phyloP scores from a whole-genome alignment of 2,888 invertebrate genomes.

The Polydesmus complanatus region DNA sequence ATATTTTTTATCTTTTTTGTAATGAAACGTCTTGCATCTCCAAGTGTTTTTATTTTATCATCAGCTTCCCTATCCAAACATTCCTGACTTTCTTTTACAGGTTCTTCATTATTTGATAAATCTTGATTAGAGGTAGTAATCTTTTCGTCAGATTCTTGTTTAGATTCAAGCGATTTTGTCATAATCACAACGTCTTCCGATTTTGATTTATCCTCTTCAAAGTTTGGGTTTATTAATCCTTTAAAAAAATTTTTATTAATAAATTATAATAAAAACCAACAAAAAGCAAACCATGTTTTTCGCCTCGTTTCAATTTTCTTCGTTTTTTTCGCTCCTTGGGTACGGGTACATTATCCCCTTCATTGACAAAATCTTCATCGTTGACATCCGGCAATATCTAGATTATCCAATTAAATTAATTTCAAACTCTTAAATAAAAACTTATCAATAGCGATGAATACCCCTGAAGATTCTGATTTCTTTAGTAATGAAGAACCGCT shows the following conservation, averaged over 20 bases:
- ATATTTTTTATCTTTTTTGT: too few relatives aligned
- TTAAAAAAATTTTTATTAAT: not conserved
- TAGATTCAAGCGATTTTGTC: too few relatives aligned
- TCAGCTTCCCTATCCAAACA: too few relatives aligned
- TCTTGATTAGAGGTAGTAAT: too few relatives aligned
- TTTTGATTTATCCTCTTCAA: not conserved
- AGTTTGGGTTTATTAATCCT: not conserved
- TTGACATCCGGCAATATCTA: not conserved
- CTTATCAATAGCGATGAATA: not conserved
- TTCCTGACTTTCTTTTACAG: too few relatives aligned
- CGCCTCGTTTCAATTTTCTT: not conserved
- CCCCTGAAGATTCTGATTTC: not conserved
- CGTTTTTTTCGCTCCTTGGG: not conserved
- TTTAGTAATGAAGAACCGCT: not conserved
- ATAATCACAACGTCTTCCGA: not conserved
- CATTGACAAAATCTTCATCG: not conserved
- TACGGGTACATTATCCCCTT: not conserved
- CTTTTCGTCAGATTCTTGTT: too few relatives aligned
- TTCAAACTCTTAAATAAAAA: not conserved
- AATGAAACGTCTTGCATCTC: too few relatives aligned
- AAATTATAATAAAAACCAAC: not conserved
- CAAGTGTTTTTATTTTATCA: too few relatives aligned
- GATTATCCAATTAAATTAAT: too few relatives aligned
- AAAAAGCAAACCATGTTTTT: not conserved
- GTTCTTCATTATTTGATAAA: too few relatives aligned